Percentiles rank a stretch among this genome's conserved stretches.
These are phyloP conservation scores for Drosophila burlai DNA, from an alignment of 1,140 invertebrate species.

Conservation along the genomic window DNA sequence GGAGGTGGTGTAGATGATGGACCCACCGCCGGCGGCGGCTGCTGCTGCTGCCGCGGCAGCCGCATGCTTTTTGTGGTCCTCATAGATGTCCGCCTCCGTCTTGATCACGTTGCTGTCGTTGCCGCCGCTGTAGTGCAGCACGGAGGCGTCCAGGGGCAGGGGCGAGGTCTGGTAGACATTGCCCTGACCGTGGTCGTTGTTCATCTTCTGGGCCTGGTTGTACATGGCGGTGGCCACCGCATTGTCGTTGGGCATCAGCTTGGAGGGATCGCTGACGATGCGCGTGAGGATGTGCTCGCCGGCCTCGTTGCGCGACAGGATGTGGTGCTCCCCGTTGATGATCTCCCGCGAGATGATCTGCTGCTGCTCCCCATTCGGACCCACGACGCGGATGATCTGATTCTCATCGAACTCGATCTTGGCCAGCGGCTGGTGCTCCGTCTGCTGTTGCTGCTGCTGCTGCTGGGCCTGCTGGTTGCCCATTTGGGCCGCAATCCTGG, in stretches of 20 bases:
- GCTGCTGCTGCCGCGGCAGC: conserved; percentile 50
- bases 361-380: conserved; percentile 83
- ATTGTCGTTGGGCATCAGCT: conserved; percentile 82
- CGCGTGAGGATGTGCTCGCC: conserved; percentile 85
- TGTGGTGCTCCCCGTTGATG: conserved; percentile 85
- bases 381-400: conserved; percentile 83
- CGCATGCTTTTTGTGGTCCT: conserved; percentile 81
- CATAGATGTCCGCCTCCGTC: conserved; percentile 81
- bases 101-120: conserved; percentile 72
- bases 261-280: conserved; percentile 84
- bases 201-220: conserved; percentile 81
- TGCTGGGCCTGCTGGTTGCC: conserved; percentile 62
- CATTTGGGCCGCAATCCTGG: conserved; percentile 78
- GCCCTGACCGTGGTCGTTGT: conserved; percentile 72
- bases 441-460: conserved; percentile 55
- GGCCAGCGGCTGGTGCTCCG: conserved; percentile 78
- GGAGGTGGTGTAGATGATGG: conserved; percentile 84
- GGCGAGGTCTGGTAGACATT: conserved; percentile 80
- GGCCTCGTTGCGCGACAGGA: conserved; percentile 84
- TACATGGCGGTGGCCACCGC: conserved; percentile 83
- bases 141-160: conserved; percentile 77
- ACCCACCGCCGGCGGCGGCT: conserved; percentile 53
- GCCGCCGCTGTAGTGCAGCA: conserved; percentile 77
- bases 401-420: conserved; percentile 85
- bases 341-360: conserved; percentile 85